phyloP scores from a whole-genome alignment of 2,797 vertebrate species.

The Tauraco hartlaubi region DNA sequence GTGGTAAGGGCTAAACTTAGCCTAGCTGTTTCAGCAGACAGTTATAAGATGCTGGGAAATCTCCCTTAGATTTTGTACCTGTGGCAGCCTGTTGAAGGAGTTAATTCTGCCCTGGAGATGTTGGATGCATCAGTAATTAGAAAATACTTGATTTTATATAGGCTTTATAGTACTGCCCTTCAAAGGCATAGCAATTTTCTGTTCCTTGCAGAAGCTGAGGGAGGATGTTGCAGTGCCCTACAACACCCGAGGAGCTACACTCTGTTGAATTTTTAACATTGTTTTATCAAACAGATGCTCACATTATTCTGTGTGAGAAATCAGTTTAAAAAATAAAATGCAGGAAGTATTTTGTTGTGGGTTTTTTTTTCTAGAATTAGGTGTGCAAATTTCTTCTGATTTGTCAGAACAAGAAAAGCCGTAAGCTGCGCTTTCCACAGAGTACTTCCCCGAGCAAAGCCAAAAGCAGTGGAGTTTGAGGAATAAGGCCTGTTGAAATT shows the following conservation, averaged over 20 bases:
- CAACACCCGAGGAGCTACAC: background rate
- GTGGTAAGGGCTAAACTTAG: rapidly evolving
- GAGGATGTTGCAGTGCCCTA: background rate
- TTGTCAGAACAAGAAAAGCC: background rate
- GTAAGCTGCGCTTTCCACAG: background rate
- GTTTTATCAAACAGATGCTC: background rate
- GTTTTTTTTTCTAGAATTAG: background rate
- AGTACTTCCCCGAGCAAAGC: background rate
- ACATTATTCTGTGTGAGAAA: background rate
- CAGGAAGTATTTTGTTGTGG: background rate
- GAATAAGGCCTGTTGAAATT: background rate
- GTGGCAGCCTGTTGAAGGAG: background rate
- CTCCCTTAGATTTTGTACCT: background rate
- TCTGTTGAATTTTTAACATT: background rate
- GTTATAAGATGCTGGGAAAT: background rate
- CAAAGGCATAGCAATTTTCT: background rate
- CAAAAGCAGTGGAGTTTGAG: background rate
- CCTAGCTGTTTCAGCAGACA: background rate
- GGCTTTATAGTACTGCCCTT: background rate
- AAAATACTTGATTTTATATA: background rate
- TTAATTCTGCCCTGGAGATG: background rate
- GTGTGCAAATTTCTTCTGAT: background rate
- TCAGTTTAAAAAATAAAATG: background rate
- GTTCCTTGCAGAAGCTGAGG: background rate
- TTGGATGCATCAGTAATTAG: background rate